Evolutionary conservation across 2,888 invertebrate genomes (phyloP).

Genomic region (Amphipoea oculea): DNA sequence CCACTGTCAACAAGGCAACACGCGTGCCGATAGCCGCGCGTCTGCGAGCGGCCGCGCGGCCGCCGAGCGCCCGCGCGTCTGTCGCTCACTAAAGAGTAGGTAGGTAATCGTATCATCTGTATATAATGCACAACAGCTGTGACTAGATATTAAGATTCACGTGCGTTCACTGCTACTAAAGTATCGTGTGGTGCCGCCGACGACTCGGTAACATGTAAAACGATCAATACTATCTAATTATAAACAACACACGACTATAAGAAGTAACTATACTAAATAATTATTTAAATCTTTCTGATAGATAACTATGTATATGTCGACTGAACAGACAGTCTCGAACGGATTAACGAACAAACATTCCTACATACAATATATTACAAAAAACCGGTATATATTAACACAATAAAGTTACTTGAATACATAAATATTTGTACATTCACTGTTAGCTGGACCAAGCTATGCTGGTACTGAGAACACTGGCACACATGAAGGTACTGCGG

Average conservation of each 20-base stretch:
- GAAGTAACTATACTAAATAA: slow-evolving; percentile 69
- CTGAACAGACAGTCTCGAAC: slow-evolving; percentile 59
- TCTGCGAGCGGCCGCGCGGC: not conserved
- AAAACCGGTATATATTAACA: slow-evolving; percentile 69
- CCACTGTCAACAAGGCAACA: slow-evolving; percentile 68
- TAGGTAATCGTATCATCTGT: slow-evolving; percentile 62
- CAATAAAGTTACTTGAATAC: slow-evolving; percentile 65
- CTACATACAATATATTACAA: slow-evolving; percentile 68
- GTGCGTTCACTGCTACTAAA: slow-evolving; percentile 70
- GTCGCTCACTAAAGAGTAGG: slow-evolving; percentile 50
- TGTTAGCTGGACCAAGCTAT: slow-evolving; percentile 51
- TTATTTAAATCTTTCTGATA: slow-evolving; percentile 65
- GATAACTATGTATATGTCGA: slow-evolving; percentile 60
- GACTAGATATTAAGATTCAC: slow-evolving; percentile 84
- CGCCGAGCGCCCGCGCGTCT: not conserved
- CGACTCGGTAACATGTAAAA: slow-evolving; percentile 68
- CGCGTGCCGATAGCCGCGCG: slow-evolving; percentile 32
- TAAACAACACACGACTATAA: slow-evolving; percentile 73
- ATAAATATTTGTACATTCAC: slow-evolving; percentile 76
- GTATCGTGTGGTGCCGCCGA: slow-evolving; percentile 67
- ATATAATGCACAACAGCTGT: slow-evolving; percentile 83
- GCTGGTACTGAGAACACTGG: slow-evolving; percentile 38
- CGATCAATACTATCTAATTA: slow-evolving; percentile 65
- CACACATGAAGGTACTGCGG: slow-evolving; percentile 13
- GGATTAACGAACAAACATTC: slow-evolving; percentile 68